Evolutionary conservation across 1,140 invertebrate species (phyloP).

Genomic region (Pentalonia nigronervosa): DNA sequence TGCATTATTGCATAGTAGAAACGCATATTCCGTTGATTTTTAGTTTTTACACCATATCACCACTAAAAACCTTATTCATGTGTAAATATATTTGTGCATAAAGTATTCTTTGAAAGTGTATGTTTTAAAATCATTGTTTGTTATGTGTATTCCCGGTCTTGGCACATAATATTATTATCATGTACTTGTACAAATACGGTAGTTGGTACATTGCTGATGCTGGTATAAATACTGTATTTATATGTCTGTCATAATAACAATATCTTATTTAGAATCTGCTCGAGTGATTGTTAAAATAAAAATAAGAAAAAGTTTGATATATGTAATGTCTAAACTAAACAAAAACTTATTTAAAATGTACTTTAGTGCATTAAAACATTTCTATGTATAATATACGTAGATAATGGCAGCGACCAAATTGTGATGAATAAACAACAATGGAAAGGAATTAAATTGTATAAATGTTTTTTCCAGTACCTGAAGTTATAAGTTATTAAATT

Average conservation of each 20-base stretch:
- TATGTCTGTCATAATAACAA: not conserved
- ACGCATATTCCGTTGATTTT: not conserved
- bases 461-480: not conserved
- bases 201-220: not conserved
- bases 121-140: not conserved
- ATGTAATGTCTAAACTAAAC: not conserved
- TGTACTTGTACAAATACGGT: not conserved
- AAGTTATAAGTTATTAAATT: not conserved
- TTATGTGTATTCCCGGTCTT: not conserved
- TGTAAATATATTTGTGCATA: not conserved
- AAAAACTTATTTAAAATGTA: not conserved
- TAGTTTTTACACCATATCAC: not conserved
- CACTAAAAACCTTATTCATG: not conserved
- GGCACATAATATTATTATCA: not conserved
- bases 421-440: not conserved
- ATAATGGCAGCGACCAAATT: not conserved
- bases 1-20: not conserved
- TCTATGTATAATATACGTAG: not conserved
- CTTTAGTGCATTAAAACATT: not conserved
- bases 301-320: not conserved
- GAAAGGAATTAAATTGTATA: not conserved
- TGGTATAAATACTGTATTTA: not conserved
- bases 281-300: not conserved
- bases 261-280: not conserved
- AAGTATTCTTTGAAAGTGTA: not conserved